Base-by-base conservation (phyloP, 2,797 vertebrate species). In the Acrossocheilus fasciatus region DNA sequence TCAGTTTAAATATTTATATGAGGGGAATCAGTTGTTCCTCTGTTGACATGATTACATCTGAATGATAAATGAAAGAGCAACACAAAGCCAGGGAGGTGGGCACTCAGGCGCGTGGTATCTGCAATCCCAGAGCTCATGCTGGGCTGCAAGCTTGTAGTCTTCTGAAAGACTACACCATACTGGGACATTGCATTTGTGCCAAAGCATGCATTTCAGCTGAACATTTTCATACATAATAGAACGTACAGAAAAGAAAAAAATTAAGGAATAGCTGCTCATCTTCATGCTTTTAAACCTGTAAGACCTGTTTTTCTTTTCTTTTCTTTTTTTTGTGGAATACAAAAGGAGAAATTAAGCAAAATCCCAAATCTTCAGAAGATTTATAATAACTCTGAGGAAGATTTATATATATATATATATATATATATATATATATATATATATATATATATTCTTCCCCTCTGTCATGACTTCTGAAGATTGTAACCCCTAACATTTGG, bases 11-110 rank as follows among this genome's bases (percentile, higher is more conserved):
- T 89, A 89, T 90, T 87, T 86, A 88, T 90, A 81, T 62, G 66
- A 85, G 47, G 75, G 83, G 85, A 88, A 75, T 85, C 80, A 73
- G 82, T 87, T 57, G 81, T 82, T 88, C 73, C 83, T 57, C 87
- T 82, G 66, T 84, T 89, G 87, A 89, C 88, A 87, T 89, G 87
- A 90, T 90, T 90, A 88, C 82, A 86, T 88, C 87, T 88, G 81
- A 88, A 88, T 88, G 90, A 90, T 89, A 86, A 90, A 90, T 90
- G 88, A 87, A 85, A 77, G 85, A 87, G 79, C 50, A 86, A 82
- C 74, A 77, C 64, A 85, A 83, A 86, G 80, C 54, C 79, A 11
- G 43, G 18, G 88, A 90, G 82, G 30, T 85, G 85, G 82, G 87
- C 50, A 57, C 75, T 79, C 57, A 86, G 36, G 54, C n/a, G 26